Base-by-base conservation (phyloP, 2,113 vertebrate genomes). In the Podarcis raffonei region DNA sequence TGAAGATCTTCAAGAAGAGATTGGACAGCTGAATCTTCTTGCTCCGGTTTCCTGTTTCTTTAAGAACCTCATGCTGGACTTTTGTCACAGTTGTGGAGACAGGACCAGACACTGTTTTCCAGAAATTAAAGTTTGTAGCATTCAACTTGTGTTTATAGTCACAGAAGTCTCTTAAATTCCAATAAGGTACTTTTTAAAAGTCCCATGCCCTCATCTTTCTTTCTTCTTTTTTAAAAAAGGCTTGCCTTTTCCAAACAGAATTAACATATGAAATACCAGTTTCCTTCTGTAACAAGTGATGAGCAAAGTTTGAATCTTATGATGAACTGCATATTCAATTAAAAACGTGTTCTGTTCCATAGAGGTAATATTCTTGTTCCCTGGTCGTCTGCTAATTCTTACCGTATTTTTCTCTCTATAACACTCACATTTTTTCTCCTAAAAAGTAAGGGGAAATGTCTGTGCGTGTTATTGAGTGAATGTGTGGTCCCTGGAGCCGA, bases 271-370 rank as follows among this genome's bases (percentile, higher is more conserved):
- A 48, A n/a, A 57, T 25, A 18, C 3, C 74, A 30, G 15, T 20
- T 79, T 53, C 53, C 18, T 9, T 81, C n/a, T n/a, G 16, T 91
- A 93, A 94, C 94, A 93, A 95, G 91, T 12, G 25, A 93, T 62
- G 95, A 96, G 91, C 93, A 94, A 95, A 95, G 93, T 94, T 94
- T 95, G 90, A 94, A 93, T 92, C 93, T 90, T 93, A 27, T 84
- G 20, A 48, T 48, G 69, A 89, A 76, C 65, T 77, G 71, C 72
- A 57, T 74, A 75, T 86, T 87, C 75, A 77, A 86, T 20, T 85
- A 39, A 65, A 82, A 27, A 13, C 1, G 66, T 81, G 8, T 18
- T 62, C 4, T 82, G 32, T 39, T 35, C 11, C 37, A 13, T 74
- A 59, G 6, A 23, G 30, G 18, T 53, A 48, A 32, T 27, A 84